Evolutionary conservation across 2,888 invertebrate genomes (phyloP).

Genomic region (Podotricha telesiphe): DNA sequence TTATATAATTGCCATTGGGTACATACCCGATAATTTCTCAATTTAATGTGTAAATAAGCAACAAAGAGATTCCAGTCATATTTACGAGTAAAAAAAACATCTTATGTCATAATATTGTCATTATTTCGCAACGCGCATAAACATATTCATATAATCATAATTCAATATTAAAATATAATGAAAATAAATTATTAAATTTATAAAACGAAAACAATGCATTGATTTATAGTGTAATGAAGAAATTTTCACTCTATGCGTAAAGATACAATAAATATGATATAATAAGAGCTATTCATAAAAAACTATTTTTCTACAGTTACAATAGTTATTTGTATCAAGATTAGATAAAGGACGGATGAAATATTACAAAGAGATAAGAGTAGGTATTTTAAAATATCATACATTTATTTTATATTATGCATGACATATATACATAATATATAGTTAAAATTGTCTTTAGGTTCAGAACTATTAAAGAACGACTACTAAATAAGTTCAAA

Average conservation of each 20-base stretch:
- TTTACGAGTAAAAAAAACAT: background rate
- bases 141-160: background rate
- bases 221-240: background rate
- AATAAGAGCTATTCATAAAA: constrained; percentile 2
- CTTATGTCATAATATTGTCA: constrained; percentile 18
- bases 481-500: background rate
- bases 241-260: background rate
- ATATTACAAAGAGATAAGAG: constrained; percentile 11
- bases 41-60: background rate
- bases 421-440: no score
- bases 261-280: background rate
- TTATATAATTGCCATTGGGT: no score
- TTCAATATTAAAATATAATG: constrained; percentile 1
- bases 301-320: background rate
- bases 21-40: background rate
- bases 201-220: background rate
- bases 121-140: constrained; percentile 2
- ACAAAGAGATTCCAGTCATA: constrained; percentile 14
- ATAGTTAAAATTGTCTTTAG: no score
- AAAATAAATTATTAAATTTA: background rate
- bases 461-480: background rate
- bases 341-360: constrained; percentile 20
- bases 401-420: no score
- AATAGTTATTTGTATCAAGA: constrained; percentile 5
- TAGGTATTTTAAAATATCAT: no score